A percentile compares a stretch with the other conserved stretches of the same genome.
phyloP scores from a whole-genome alignment of 2,797 vertebrate species.

The Sebastes ruberrimus region DNA sequence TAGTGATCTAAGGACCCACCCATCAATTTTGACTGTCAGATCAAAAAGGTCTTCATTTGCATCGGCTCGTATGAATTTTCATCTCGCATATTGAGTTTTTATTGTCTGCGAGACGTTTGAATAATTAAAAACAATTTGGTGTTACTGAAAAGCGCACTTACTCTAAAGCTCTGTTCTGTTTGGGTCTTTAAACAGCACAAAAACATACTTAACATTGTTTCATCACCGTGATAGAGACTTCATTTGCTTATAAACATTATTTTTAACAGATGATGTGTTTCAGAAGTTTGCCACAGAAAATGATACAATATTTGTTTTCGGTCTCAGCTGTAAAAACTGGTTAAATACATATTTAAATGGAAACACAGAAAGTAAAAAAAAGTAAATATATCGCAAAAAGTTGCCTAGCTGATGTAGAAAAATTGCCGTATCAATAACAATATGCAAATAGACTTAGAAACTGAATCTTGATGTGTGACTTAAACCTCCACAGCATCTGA shows the following conservation, averaged over 20 bases:
- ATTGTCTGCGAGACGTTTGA: slow-evolving; percentile 41
- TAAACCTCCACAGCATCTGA: not conserved
- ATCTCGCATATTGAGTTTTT: slow-evolving; percentile 49
- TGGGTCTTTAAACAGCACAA: not conserved
- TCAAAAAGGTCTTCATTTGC: slow-evolving; percentile 75
- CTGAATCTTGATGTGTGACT: not conserved
- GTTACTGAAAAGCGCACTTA: not conserved
- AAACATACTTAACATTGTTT: not conserved
- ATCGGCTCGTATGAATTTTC: slow-evolving; percentile 57
- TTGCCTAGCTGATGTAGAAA: not conserved
- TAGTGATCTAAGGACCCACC: slow-evolving; percentile 67
- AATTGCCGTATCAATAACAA: not conserved
- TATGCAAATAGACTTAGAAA: not conserved
- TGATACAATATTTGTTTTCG: too few species aligned
- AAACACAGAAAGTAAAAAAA: not conserved
- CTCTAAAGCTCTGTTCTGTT: not conserved
- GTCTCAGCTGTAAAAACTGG: too few species aligned
- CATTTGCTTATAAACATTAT: not conserved
- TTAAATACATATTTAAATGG: too few species aligned
- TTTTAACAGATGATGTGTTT: not conserved
- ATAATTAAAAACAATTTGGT: slow-evolving; percentile 61
- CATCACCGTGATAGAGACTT: not conserved
- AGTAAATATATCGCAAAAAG: not conserved
- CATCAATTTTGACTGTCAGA: slow-evolving; percentile 70
- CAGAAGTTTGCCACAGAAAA: too few species aligned